Base-by-base conservation (phyloP, 2,888 invertebrate genomes). In the Acanthococcus lagerstroemiae region DNA sequence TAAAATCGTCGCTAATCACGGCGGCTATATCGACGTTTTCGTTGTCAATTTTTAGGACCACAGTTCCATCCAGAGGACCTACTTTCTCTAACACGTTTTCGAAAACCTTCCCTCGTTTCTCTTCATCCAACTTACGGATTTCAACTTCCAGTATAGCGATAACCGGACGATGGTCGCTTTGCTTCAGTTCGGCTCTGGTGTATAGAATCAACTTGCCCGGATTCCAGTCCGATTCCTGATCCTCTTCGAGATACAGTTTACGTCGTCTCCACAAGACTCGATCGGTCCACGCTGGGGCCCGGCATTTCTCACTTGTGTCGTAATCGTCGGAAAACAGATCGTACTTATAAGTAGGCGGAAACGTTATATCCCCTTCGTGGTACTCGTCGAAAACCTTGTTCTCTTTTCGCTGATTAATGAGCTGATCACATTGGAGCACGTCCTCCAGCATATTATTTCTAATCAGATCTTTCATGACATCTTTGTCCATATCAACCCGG, bases 221-320 rank as follows among this genome's bases (percentile, higher is more conserved):
- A 73, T 83, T 84, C 81, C 88, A 84, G 70, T 87, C 85, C 1
- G 82, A 69, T 7, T 66, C 66, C 52, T 68, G 48, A 66, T 71
- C 66, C 52, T 84, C 82, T 72, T 89, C 88, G 24, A 85, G 81
- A 22, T 85, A 81, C 67, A 87, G 82, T 74, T 84, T 86, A 71
- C 88, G 80, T 68, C 91, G 83, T 74, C 89, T 86, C 93, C 95
- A 97, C 67, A 99, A 79, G n/a, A 99, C 83, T 69, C 99, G 81
- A 77, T 99, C 99, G 0, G 99, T 99, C 95, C 95, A 99, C 4
- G 99, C 97, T 0, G 99, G 99, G 1, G 93, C 90, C 67, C 97
- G 83, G 74, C 88, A 87, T 78, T 99, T 99, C 76, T 99, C 99
- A 74, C 96, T 96, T 0, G 99, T 97, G 76, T 99, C 99, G 75